Evolutionary conservation across 1,140 invertebrate species (phyloP).

Genomic region (Pentalonia nigronervosa): DNA sequence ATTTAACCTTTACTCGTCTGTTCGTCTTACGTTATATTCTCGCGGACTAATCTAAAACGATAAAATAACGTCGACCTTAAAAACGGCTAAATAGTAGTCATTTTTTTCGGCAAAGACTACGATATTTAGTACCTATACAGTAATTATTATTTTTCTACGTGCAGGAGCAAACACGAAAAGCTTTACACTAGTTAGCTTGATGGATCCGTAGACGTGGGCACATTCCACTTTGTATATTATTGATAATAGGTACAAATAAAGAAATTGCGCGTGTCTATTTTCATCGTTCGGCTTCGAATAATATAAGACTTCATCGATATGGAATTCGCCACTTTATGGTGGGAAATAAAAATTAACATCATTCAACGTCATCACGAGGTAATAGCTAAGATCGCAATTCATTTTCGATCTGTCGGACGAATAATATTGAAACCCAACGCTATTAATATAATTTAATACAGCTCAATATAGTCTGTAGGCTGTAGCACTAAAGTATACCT

Average conservation of each 20-base stretch:
- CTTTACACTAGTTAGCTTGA: not conserved
- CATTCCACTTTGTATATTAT: not conserved
- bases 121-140: not conserved
- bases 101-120: not conserved
- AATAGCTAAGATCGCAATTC: no score
- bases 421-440: no score
- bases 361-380: not conserved
- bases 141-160: not conserved
- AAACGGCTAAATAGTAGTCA: not conserved
- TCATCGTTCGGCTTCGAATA: not conserved
- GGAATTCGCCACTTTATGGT: not conserved
- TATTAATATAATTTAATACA: no score
- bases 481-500: no score
- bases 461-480: no score
- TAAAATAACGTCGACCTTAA: not conserved
- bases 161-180: conserved; percentile 9
- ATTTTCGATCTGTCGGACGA: no score
- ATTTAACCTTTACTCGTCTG: not conserved
- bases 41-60: not conserved
- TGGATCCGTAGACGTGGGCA: not conserved
- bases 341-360: not conserved
- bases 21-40: not conserved
- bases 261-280: not conserved
- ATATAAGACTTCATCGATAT: no score
- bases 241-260: not conserved